Conservation (phyloP, 2,888 invertebrate genomes). For the Disparrhopalites patrizii region DNA sequence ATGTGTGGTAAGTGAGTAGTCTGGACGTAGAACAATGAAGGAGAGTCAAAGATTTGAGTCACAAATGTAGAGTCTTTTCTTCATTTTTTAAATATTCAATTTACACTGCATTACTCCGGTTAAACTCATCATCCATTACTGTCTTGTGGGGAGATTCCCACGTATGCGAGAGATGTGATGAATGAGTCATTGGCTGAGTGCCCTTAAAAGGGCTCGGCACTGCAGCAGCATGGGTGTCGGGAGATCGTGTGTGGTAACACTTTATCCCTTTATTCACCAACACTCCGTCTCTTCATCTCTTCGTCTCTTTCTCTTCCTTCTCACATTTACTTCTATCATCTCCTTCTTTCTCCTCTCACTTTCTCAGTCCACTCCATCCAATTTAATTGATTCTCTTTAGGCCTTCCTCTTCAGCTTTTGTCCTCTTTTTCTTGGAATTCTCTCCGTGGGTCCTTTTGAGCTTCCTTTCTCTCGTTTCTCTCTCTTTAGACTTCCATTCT, state of each 20-base stretch:
- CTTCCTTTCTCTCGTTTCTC: background rate
- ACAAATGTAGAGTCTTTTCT: no score
- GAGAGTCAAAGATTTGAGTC: no score
- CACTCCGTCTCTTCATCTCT: background rate
- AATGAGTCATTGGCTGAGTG: conserved; percentile 6
- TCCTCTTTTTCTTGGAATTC: no score
- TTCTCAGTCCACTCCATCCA: no score
- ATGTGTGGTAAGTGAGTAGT: no score
- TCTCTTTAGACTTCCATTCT: no score
- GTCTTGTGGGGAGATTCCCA: background rate
- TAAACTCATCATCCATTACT: conserved; percentile 5
- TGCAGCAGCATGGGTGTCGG: background rate
- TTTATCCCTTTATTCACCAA: background rate
- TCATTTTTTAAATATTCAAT: conserved; percentile 1
- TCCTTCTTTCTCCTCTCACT: background rate
- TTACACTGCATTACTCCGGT: conserved; percentile 5
- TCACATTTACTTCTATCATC: background rate
- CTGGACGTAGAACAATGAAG: no score
- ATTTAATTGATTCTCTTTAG: no score
- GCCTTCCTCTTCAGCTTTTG: no score
- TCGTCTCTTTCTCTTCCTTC: background rate
- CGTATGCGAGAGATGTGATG: background rate
- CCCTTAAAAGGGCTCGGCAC: conserved; percentile 5
- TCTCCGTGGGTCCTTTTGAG: background rate
- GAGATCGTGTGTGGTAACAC: conserved; percentile 4